Evolutionary conservation across 2,888 invertebrate species (phyloP), one percentile per base, ranked within the genome.

Genomic region (Bembecia ichneumoniformis): DNA sequence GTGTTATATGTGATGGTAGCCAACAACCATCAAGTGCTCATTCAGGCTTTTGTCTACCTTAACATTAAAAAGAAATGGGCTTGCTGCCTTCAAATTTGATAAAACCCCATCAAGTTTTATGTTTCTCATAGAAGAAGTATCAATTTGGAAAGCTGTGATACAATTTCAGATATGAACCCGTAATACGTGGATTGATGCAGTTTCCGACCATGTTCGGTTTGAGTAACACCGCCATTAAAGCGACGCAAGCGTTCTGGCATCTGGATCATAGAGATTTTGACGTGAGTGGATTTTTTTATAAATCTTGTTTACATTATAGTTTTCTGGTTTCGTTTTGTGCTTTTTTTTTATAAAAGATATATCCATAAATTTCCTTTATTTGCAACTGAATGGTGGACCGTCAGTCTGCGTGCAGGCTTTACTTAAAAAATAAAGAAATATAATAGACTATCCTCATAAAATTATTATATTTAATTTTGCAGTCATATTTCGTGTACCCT

Each of bases 241-340:
- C 94, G 0, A 92, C 94, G 0, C 94, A 95, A 64, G 96, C 94
- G 0, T 94, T 96, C 72, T 97, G 97, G 96, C 91, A 94, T 59
- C 83, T 97, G 11, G 97, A 97, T 78, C 96, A 96, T 66, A 92
- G 92, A 52, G 92, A 95, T 67, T 95, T 93, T 76, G 90, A 92
- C 73, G 94, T 94, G 75, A 86, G 87, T 44, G 13, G 13, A 44
- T 4, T 13, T 11, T 15, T 44, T 43, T 14, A 10, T 3, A n/a
- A 43, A 43, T 13, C 13, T 5, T 43, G 13, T 43, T 1, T 43
- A 43, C 7, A 43, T 43, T 43, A 14, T 43, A 3, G 13, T n/a
- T 36, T 36, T 28, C 13, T 40, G 40, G 3, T 40, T 40, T 40
- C 7, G 11, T 40, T 40, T 40, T 40, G 4, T 40, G 11, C n/a